Base-by-base conservation (phyloP, 1,140 invertebrate species). In the Nasonia giraulti region DNA sequence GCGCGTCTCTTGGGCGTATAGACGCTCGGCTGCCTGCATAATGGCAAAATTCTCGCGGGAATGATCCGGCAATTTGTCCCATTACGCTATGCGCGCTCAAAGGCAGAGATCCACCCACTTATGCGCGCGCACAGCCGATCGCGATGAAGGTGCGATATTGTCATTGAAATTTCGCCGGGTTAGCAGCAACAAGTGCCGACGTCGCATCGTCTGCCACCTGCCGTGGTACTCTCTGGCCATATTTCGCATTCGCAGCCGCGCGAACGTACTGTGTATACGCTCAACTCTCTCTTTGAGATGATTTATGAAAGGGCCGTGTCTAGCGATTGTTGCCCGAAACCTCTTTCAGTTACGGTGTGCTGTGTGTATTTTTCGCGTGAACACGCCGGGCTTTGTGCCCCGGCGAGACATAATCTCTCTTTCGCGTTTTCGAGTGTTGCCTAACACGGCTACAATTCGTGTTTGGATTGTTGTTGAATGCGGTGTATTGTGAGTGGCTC, bases 221-320 rank as follows among this genome's bases (percentile, higher is more conserved):
- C 83, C 76, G 76, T 27, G 62, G 79, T 44, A 44, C 8, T 8
- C 8, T 8, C 7, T 40, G 40, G 71, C 66, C 79, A 80, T 62
- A 77, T 80, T 79, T 77, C 55, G 55, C 62, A 37, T 37, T 37
- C 33, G 33, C 5, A 68, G 66, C 74, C 40, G 3, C n/a, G n/a
- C n/a, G 17, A 55, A 33, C 31, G 33, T 37, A 37, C 33, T 11
- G 7, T 44, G 40, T 44, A 44, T 44, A 44, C 5, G 40, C 40
- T 44, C 7, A 44, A 1, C 37, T 40, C 37, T 40, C 55, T n/a
- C 55, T n/a, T n/a, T n/a, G 55, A 20, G 20, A 66, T 85, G 84
- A 85, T 85, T 85, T 85, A 85, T 81, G 84, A 81, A 81, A 81
- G 83, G 47, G 11, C 37, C 33, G 74, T 47, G 40, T 40, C 74